Conservation (phyloP, 1,140 invertebrate genomes). For the Arion vulgaris region DNA sequence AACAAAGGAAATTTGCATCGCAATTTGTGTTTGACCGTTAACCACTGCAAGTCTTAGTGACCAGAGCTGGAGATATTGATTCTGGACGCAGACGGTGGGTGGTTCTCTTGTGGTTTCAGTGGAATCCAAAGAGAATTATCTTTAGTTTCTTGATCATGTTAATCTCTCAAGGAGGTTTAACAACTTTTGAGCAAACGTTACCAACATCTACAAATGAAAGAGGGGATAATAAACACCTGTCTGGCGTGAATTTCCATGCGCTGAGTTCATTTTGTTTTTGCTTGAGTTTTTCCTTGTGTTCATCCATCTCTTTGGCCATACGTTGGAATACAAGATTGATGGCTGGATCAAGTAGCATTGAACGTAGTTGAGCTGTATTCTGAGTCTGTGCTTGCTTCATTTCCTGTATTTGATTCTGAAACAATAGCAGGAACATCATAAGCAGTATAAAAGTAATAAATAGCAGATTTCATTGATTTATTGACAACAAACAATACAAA, state of each 20-base stretch:
- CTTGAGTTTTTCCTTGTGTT: conserved; percentile 91
- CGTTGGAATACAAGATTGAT: conserved; percentile 95
- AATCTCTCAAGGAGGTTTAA: conserved; percentile 4
- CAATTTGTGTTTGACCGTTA: neutral
- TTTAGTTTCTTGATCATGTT: neutral
- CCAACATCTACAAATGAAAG: conserved; percentile 30
- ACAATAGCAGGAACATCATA: conserved; percentile 28
- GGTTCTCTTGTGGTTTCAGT: conserved; percentile 1
- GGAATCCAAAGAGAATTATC: neutral
- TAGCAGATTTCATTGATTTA: neutral
- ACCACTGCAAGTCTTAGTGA: neutral
- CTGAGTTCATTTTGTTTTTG: conserved; percentile 98
- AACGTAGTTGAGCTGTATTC: conserved; percentile 83
- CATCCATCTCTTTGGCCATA: conserved; percentile 91
- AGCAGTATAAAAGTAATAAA: neutral
- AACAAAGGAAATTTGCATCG: conserved; percentile 1
- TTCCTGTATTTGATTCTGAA: conserved; percentile 92
- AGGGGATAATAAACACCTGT: conserved; percentile 80
- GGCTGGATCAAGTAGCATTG: conserved; percentile 92
- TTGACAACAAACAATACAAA: neutral
- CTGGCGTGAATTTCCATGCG: conserved; percentile 99
- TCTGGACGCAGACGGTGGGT: neutral
- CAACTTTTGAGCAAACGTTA: neutral
- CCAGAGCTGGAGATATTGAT: neutral
- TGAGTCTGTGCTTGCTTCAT: conserved; percentile 80